A percentile compares a stretch with the other conserved stretches of the same genome.
These are phyloP conservation scores for Chloromyia formosa DNA, from an alignment of 2,888 invertebrate genomes.

Conservation along the genomic window DNA sequence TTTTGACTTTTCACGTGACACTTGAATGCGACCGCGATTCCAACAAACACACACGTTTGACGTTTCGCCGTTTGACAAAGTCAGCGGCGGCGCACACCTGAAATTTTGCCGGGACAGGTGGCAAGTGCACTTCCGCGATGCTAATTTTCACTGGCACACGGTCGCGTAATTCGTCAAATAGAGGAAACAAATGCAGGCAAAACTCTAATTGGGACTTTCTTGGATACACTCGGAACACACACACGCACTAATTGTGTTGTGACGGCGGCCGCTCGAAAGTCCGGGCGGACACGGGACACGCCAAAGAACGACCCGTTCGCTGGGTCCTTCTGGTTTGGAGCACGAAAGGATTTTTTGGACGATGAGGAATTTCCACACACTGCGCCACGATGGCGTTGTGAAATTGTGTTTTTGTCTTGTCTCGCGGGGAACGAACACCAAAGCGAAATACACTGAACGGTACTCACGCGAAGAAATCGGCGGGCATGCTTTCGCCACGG, in stretches of 20 bases:
- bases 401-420: conserved; percentile 20
- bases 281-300: background rate
- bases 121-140: conserved; percentile 10
- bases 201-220: background rate
- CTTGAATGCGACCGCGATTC: background rate
- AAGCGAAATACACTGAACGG: conserved; percentile 4
- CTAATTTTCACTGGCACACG: conserved; percentile 23
- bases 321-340: too few relatives aligned
- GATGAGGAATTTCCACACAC: background rate
- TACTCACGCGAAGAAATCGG: background rate
- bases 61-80: conserved; percentile 23
- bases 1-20: conserved; percentile 30
- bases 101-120: background rate
- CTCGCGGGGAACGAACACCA: conserved; percentile 28
- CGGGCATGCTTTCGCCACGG: conserved; percentile 31
- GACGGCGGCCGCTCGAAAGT: background rate
- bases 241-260: background rate
- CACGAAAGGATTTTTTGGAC: background rate
- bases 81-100: conserved; percentile 25
- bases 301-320: background rate
- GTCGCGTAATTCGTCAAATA: background rate
- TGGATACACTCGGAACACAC: background rate
- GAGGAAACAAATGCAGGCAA: too few relatives aligned
- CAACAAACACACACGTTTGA: background rate
- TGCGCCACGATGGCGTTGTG: conserved; percentile 28